Evolutionary conservation across 2,797 vertebrate genomes (phyloP).

Genomic region (Hypotaenidia okinawae): DNA sequence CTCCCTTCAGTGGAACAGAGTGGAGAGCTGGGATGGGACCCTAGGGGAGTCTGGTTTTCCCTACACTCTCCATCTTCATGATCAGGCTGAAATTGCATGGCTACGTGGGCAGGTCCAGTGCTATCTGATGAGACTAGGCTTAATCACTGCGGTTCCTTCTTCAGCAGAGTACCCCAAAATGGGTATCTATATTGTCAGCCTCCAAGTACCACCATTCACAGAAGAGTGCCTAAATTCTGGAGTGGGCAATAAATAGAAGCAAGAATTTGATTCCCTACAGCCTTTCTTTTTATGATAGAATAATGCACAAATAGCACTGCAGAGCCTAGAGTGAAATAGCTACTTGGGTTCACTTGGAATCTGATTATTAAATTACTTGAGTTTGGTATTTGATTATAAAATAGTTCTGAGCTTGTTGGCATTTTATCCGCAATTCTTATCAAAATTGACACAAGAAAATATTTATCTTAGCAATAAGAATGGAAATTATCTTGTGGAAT

Average conservation of each 20-base stretch:
- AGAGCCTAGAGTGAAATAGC: neutral
- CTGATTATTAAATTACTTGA: constrained; percentile 15
- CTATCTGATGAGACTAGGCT: neutral
- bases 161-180: neutral
- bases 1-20: neutral
- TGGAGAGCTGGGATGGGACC: neutral
- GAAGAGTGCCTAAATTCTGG: neutral
- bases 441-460: neutral
- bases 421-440: constrained; percentile 10
- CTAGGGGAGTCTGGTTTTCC: neutral
- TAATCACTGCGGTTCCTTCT: neutral
- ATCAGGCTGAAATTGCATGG: neutral
- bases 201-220: neutral
- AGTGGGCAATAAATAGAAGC: neutral
- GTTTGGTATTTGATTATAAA: constrained; percentile 8
- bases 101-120: fast-evolving
- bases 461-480: constrained; percentile 20
- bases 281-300: neutral
- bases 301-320: neutral
- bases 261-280: neutral
- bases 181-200: neutral
- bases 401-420: neutral
- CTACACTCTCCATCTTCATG: neutral
- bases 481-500: constrained; percentile 35
- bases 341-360: neutral